Evolutionary conservation across 1,140 invertebrate genomes (phyloP).

Genomic region (Asbolus verrucosus): DNA sequence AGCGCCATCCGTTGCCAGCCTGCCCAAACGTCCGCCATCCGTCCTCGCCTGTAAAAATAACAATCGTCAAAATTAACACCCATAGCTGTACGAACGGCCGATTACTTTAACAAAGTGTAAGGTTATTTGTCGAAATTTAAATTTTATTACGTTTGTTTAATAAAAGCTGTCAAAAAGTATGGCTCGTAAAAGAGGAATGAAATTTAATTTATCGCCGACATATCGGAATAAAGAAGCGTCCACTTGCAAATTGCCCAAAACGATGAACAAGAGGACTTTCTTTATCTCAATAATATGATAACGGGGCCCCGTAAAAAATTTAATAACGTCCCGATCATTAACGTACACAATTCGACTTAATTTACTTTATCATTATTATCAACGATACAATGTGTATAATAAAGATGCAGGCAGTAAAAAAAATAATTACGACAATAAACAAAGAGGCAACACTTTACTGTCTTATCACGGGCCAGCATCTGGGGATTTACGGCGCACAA

Average conservation of each 20-base stretch:
- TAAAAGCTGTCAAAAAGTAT: constrained; percentile 25
- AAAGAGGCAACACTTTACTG: too few relatives aligned
- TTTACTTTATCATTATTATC: constrained; percentile 33
- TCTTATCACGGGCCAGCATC: too few relatives aligned
- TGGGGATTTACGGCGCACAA: too few relatives aligned
- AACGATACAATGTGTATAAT: constrained; percentile 29
- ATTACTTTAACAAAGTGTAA: constrained; percentile 25
- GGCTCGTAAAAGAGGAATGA: constrained; percentile 15
- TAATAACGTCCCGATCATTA: constrained; percentile 29
- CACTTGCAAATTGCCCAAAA: too few relatives aligned
- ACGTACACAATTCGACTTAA: constrained; percentile 39
- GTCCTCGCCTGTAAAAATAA: neutral
- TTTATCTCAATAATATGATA: constrained; percentile 20
- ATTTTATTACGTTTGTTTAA: constrained; percentile 38
- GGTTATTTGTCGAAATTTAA: constrained; percentile 28
- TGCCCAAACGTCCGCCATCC: neutral
- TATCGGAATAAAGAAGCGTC: neutral
- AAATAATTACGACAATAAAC: constrained; percentile 23
- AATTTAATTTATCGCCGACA: constrained; percentile 15
- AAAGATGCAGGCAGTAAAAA: constrained; percentile 1
- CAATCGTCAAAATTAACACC: too few relatives aligned
- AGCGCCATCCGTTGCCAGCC: neutral
- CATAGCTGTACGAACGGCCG: too few relatives aligned
- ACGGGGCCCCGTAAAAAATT: constrained; percentile 24
- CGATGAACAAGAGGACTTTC: too few relatives aligned